Evolutionary conservation across 2,797 vertebrate genomes (phyloP), one percentile per base, ranked within the genome.

Genomic region (Pteronotus mesoamericanus): DNA sequence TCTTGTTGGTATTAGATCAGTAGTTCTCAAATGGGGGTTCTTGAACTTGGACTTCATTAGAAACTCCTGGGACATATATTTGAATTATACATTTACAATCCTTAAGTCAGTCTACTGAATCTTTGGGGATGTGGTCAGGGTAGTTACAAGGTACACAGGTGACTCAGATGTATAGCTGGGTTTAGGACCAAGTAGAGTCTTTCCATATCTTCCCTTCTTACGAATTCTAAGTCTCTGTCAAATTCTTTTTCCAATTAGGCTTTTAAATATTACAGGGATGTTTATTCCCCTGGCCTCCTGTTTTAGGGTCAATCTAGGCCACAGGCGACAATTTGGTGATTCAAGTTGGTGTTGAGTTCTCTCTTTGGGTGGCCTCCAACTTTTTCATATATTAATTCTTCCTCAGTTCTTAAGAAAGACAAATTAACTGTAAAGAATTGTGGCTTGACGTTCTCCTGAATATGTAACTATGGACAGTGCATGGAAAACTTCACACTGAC

Each of bases 361-460:
- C 69, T 86, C 46, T 88, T 83, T 89, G 66, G 29, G 22, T 90
- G 53, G 26, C 16, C 32, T 93, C 69, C 72, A 93, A 34, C 32
- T 66, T 69, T 95, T 72, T 86, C 61, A 78, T 46, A 29, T 83
- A 82, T 48, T 26, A 85, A 9, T 86, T 86, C 44, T 95, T 94
- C n/a, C 24, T 77, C 10, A 74, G 34, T 80, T 53, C 37, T 87
- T 91, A 69, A 75, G 57, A 90, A 66, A 90, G 57, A 95, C 2
- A 78, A 90, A 88, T 95, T 75, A 90, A 8, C 66, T 89, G 94
- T 87, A 91, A 96, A 84, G 53, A 71, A 71, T 71, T 82, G 39
- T 53, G 85, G 55, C 44, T 80, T 72, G 66, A 84, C 21, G 11
- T 72, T 92, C 44, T 66, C 44, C 55, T 10, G 26, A 92, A 79